Conservation (phyloP, 2,888 invertebrate genomes). For the Tuberolachnus salignus region DNA sequence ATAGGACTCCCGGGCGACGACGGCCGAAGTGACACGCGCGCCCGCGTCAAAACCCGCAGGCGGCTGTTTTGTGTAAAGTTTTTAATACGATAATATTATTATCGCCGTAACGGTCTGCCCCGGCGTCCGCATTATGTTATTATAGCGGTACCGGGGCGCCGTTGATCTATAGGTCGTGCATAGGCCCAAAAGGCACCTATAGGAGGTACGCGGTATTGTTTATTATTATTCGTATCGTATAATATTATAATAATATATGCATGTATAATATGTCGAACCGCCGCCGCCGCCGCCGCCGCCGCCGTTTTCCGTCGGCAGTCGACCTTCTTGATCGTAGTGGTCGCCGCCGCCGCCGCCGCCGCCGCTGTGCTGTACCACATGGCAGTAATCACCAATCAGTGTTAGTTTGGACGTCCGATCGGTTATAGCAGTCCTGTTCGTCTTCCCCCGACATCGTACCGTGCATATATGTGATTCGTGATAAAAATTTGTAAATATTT, state of each 20-base stretch:
- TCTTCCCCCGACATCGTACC: background rate
- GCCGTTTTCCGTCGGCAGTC: constrained; percentile 24
- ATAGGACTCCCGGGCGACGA: background rate
- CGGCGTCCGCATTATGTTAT: too few species aligned
- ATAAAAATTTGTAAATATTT: background rate
- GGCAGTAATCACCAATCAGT: constrained; percentile 34
- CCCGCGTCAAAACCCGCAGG: constrained; percentile 7
- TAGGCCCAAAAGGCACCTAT: background rate
- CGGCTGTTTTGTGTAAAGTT: background rate
- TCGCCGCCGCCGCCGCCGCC: background rate
- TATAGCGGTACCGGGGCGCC: background rate
- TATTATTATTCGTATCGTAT: too few species aligned
- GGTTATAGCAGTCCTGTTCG: background rate
- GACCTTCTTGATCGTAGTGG: constrained; percentile 24
- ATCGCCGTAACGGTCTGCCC: too few species aligned
- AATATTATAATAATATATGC: background rate
- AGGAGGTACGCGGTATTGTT: too few species aligned
- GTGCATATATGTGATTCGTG: background rate
- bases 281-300: too few species aligned
- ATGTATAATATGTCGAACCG: background rate
- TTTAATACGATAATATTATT: too few species aligned
- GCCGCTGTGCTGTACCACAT: constrained; percentile 18
- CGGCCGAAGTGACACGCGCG: background rate
- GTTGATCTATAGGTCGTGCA: background rate
- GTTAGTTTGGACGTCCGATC: constrained; percentile 32